A percentile compares a stretch with the other conserved stretches of the same genome.
These are phyloP conservation scores for Zenarchopterus dispar DNA, from an alignment of 2,797 vertebrate genomes.

Conservation along the genomic window DNA sequence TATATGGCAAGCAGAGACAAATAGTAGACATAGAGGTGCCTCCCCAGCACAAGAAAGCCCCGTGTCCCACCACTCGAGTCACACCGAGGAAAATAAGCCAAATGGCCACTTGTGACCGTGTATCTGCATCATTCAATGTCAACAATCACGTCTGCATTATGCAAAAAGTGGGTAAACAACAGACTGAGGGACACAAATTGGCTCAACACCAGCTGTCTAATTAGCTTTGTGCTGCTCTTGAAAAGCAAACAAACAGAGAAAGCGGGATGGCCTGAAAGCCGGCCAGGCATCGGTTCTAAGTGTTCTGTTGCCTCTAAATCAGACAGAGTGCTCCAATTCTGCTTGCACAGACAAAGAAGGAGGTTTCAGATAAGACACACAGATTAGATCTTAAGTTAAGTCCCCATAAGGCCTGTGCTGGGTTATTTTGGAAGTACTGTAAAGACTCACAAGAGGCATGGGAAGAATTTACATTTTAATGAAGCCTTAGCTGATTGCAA, in stretches of 20 bases:
- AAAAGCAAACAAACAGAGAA: slow-evolving; percentile 81
- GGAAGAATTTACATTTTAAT: slow-evolving; percentile 78
- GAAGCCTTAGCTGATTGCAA: slow-evolving; percentile 74
- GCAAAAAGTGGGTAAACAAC: slow-evolving; percentile 81
- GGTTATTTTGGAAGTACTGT: slow-evolving; percentile 71
- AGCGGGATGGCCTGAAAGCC: slow-evolving; percentile 70
- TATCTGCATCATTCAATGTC: slow-evolving; percentile 67
- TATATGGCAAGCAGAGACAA: slow-evolving; percentile 44
- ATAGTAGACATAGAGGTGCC: slow-evolving; percentile 26
- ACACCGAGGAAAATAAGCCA: slow-evolving; percentile 59
- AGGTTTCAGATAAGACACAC: slow-evolving; percentile 56
- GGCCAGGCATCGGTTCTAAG: slow-evolving; percentile 69
- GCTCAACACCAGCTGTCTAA: slow-evolving; percentile 83
- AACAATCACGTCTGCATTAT: slow-evolving; percentile 79
- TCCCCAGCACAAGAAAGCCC: slow-evolving; percentile 22
- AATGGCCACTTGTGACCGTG: slow-evolving; percentile 69
- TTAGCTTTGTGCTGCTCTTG: slow-evolving; percentile 84
- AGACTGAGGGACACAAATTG: slow-evolving; percentile 80
- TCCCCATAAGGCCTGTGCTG: slow-evolving; percentile 60
- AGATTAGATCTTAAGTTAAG: slow-evolving; percentile 75
- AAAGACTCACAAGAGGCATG: slow-evolving; percentile 68
- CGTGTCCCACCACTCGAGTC: slow-evolving; percentile 27
- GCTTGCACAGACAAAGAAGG: slow-evolving; percentile 38
- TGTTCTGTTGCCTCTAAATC: slow-evolving; percentile 68
- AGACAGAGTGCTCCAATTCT: slow-evolving; percentile 60